phyloP scores from a whole-genome alignment of 37 sponge, comb jelly and placozoan species.

The Cliona cf. orientalis region DNA sequence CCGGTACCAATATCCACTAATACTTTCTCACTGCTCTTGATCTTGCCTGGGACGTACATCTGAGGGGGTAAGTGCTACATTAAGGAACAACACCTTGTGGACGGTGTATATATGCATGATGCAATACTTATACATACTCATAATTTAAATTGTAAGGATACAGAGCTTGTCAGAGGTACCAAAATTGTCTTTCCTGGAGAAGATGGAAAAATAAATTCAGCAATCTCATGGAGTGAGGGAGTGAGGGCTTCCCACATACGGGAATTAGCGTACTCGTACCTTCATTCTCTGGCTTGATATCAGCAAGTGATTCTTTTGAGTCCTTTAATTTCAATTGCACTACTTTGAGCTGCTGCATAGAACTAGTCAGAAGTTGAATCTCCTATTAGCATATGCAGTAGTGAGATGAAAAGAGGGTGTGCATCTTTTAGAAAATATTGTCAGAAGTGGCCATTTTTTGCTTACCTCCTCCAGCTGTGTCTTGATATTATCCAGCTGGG shows the following conservation, averaged over 20 bases:
- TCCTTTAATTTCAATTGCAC: constrained; percentile 84
- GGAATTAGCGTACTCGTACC: too few relatives aligned
- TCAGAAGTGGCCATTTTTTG: neutral
- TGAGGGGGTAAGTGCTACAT: too few relatives aligned
- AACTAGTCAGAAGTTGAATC: constrained; percentile 65
- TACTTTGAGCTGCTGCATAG: constrained; percentile 86
- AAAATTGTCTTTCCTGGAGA: constrained; percentile 71
- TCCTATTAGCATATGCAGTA: constrained; percentile 60
- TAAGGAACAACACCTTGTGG: too few relatives aligned
- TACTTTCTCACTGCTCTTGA: constrained; percentile 72
- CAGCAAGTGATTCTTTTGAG: constrained; percentile 81
- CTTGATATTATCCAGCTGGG: constrained; percentile 83
- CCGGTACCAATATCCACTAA: constrained; percentile 97
- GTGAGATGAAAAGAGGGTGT: too few relatives aligned
- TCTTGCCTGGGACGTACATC: constrained; percentile 96
- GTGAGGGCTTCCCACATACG: too few relatives aligned
- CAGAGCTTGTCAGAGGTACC: constrained; percentile 86
- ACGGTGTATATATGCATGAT: too few relatives aligned
- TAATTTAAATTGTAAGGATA: constrained; percentile 63
- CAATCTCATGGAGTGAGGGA: neutral
- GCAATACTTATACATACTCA: too few relatives aligned
- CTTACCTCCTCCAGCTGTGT: constrained; percentile 81
- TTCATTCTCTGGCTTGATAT: constrained; percentile 57
- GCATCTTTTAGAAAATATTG: constrained; percentile 1
- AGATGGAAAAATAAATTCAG: constrained; percentile 12